These are phyloP conservation scores for Parapsyche elsis DNA, from an alignment of 1,140 invertebrate species.

Conservation along the genomic window DNA sequence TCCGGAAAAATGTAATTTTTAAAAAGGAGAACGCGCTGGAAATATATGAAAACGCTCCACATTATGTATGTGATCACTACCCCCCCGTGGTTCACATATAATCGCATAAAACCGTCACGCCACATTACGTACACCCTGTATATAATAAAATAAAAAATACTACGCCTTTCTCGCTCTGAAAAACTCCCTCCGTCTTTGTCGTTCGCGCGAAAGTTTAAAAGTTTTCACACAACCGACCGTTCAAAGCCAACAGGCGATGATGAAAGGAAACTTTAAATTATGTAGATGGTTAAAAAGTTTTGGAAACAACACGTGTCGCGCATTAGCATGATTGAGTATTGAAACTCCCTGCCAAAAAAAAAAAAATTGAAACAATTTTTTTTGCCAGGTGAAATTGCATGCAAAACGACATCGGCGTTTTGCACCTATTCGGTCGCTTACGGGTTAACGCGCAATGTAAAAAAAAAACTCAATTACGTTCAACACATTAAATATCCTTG, in stretches of 20 bases:
- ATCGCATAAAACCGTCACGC: slow-evolving; percentile 29
- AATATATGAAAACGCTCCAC: slow-evolving; percentile 23
- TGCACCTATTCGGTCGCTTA: no score
- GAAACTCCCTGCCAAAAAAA: not conserved
- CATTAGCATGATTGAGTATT: slow-evolving; percentile 30
- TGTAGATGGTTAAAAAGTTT: slow-evolving; percentile 22
- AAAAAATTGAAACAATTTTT: no score
- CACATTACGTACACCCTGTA: slow-evolving; percentile 25
- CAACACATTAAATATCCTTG: no score
- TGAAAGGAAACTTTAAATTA: slow-evolving; percentile 19
- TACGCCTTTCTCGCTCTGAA: not conserved
- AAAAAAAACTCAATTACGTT: no score
- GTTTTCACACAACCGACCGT: not conserved
- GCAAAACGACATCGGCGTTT: no score
- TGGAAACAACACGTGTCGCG: slow-evolving; percentile 14
- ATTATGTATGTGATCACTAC: slow-evolving; percentile 1
- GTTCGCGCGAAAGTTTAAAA: not conserved
- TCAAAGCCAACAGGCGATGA: slow-evolving; percentile 1
- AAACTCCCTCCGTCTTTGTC: not conserved
- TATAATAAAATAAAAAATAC: not conserved
- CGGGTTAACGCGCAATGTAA: no score
- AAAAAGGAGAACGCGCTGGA: not conserved
- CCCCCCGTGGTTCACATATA: slow-evolving; percentile 13
- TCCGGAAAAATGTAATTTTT: slow-evolving; percentile 27
- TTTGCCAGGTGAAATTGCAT: no score